Evolutionary conservation across 2,113 vertebrate genomes (phyloP).

Genomic region (Protomyctophum bolini): DNA sequence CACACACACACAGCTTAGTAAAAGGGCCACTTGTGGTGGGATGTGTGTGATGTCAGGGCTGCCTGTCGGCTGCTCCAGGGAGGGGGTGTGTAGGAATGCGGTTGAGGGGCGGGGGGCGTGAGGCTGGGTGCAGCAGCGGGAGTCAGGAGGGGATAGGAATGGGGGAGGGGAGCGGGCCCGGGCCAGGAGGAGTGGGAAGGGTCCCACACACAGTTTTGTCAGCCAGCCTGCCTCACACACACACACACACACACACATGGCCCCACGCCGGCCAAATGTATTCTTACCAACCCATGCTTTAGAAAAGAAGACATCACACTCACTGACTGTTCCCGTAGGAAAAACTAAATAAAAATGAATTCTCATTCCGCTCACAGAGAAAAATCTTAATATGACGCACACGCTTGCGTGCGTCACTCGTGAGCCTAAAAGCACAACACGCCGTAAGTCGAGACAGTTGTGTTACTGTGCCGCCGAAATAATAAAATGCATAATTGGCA

Average conservation of each 20-base stretch:
- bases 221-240: slow-evolving; percentile 13
- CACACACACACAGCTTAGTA: slow-evolving; percentile 1
- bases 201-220: slow-evolving; percentile 57
- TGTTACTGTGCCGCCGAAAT: slow-evolving; percentile 1
- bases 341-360: neutral
- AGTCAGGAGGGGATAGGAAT: slow-evolving; percentile 55
- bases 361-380: neutral
- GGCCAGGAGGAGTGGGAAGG: slow-evolving; percentile 57
- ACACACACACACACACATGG: slow-evolving; percentile 37
- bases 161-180: slow-evolving; percentile 60
- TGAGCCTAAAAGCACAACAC: neutral
- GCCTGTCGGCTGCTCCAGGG: slow-evolving; percentile 41
- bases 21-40: slow-evolving; percentile 60
- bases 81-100: slow-evolving; percentile 69
- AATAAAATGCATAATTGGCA: slow-evolving; percentile 52
- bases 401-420: neutral
- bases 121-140: slow-evolving; percentile 67
- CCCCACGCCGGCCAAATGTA: slow-evolving; percentile 30
- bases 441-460: neutral
- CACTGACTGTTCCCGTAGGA: slow-evolving; percentile 23
- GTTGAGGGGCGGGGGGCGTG: slow-evolving; percentile 47
- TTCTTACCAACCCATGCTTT: slow-evolving; percentile 43
- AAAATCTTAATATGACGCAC: no score
- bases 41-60: slow-evolving; percentile 64
- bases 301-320: slow-evolving; percentile 27